Evolutionary conservation across 2,113 vertebrate genomes (phyloP).

Genomic region (Hystrix cristata): DNA sequence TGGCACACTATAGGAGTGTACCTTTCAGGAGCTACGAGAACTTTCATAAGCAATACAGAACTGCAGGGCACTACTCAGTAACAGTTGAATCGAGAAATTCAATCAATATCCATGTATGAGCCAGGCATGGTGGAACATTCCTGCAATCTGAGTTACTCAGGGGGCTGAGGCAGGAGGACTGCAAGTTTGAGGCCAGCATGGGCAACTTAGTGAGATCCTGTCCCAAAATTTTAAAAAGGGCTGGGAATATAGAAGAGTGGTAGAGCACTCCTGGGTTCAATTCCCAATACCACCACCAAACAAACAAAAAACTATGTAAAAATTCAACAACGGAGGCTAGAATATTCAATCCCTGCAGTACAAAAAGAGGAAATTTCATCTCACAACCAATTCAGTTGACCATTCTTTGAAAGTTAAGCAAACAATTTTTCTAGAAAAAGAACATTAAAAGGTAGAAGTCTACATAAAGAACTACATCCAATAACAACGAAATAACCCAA

Average conservation of each 20-base stretch:
- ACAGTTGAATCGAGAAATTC: not conserved
- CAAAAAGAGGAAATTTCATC: not conserved
- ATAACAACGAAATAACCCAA: not conserved
- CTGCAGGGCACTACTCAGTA: not conserved
- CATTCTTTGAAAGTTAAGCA: not conserved
- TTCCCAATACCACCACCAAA: not conserved
- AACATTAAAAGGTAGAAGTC: not conserved
- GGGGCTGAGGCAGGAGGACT: not conserved
- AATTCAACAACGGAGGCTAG: conserved; percentile 13
- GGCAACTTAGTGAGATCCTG: not conserved
- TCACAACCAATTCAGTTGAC: not conserved
- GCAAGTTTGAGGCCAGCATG: not conserved
- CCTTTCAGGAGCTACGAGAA: not conserved
- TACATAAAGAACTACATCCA: conserved; percentile 2
- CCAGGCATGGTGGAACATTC: not conserved
- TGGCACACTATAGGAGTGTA: not conserved
- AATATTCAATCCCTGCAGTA: not conserved
- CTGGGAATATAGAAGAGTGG: not conserved
- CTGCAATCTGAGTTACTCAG: no score
- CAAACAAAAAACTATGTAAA: not conserved
- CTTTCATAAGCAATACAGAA: not conserved
- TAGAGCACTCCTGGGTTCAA: not conserved
- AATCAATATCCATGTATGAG: not conserved
- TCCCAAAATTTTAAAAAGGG: not conserved
- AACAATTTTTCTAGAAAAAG: not conserved